Base-by-base conservation (phyloP, 2,113 vertebrate genomes). In the Edolisoma coerulescens region DNA sequence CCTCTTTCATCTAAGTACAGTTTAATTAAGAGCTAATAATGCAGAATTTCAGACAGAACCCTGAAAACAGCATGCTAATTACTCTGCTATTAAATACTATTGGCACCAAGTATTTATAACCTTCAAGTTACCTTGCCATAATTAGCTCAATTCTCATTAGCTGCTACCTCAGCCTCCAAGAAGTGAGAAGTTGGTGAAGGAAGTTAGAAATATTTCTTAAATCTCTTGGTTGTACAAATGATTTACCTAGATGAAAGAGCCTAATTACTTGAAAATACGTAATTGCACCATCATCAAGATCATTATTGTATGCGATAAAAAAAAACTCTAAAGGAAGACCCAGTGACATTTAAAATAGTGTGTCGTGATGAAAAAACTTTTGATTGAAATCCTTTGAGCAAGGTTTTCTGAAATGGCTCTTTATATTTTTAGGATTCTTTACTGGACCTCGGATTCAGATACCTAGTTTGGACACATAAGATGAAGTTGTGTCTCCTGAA, bases 1-100 rank as follows among this genome's bases (percentile, higher is more conserved):
- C 41, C 32, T 84, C 65, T 88, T 95, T 89, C 59, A 50, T 95
- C 79, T 93, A 93, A 77, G 73, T 49, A 33, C 35, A 95, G 65
- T 91, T 93, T 96, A 90, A 96, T 93, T 96, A 96, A 88, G 70
- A 95, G 57, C 80, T 95, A 96, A 96, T 93, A 96, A 95, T 93
- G 75, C 49, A 79, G 60, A 93, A 93, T 90, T 92, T 77, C 53
- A 70, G 77, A 30, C 37, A 92, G 73, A 95, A 94, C 83, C 49
- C 64, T 90, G 57, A 63, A 94, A 93, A 80, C 53, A 88, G 39
- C 30, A 50, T 71, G 82, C 65, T 87, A 79, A 84, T 89, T 96
- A 69, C 39, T 63, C 78, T 88, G 33, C 49, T 96, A 90, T 95
- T 87, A 76, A 88, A 61, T 70, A 28, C 12, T 81, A 30, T 76